Conservation (phyloP, 2,888 invertebrate species). For the Tupiocoris notatus region DNA sequence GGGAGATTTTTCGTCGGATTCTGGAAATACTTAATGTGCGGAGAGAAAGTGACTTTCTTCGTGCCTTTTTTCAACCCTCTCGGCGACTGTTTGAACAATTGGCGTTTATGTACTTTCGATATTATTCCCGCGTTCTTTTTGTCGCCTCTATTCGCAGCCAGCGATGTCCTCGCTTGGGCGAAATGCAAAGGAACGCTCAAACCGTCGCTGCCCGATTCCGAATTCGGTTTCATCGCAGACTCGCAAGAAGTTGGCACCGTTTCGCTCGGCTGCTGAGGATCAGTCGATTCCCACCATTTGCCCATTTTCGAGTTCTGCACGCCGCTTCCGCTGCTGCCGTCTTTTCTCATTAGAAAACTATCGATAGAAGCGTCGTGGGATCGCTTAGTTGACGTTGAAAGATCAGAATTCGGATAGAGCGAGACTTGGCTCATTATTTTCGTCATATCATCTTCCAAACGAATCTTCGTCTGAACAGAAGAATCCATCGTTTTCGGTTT, state of each 20-base stretch:
- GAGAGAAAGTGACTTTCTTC: constrained; percentile 24
- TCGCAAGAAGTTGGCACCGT: constrained; percentile 13
- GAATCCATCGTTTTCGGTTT: background rate
- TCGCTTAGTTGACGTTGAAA: background rate
- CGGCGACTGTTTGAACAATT: background rate
- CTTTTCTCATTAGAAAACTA: background rate
- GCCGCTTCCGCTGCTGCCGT: background rate
- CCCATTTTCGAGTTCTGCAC: background rate
- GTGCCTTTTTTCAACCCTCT: background rate
- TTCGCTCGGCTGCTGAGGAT: background rate
- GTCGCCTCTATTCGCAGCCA: background rate
- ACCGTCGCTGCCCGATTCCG: constrained; percentile 17
- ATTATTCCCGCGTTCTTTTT: background rate
- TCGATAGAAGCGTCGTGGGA: background rate
- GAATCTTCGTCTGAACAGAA: constrained; percentile 10
- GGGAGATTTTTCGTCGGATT: background rate
- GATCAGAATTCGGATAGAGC: constrained; percentile 19
- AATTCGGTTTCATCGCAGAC: constrained; percentile 1
- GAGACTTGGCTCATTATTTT: constrained; percentile 4
- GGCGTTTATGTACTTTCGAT: background rate
- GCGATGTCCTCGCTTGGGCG: background rate
- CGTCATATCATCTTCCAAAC: background rate
- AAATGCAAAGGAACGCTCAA: constrained; percentile 4
- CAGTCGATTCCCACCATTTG: constrained; percentile 24
- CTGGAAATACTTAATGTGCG: background rate